Evolutionary conservation across 35 echinoderm and acorn worm genomes (phyloP).

Genomic region (Lytechinus pictus): DNA sequence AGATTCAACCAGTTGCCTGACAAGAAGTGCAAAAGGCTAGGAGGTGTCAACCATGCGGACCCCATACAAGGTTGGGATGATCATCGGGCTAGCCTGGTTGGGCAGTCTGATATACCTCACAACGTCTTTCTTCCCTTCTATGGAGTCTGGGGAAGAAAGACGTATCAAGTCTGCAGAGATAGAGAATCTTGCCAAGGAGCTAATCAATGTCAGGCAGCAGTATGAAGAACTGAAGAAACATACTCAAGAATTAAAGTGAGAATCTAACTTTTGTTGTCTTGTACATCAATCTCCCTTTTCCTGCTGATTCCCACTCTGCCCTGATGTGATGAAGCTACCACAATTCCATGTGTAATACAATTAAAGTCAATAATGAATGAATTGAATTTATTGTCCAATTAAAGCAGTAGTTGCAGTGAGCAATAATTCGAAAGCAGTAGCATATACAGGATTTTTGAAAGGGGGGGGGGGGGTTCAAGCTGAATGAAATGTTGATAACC

Average conservation of each 20-base stretch:
- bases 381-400: no score
- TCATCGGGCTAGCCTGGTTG: conserved; percentile 55
- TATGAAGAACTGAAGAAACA: conserved; percentile 68
- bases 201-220: conserved; percentile 60
- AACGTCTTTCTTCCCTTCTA: conserved; percentile 53
- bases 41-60: conserved; percentile 55
- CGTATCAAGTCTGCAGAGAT: conserved; percentile 43
- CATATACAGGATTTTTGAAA: no score
- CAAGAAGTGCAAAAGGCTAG: background rate
- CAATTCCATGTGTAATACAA: no score
- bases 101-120: conserved; percentile 60
- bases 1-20: background rate
- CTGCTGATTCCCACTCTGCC: no score
- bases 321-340: no score
- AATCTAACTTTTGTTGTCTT: background rate
- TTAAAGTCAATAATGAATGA: no score
- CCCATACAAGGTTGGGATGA: conserved; percentile 57
- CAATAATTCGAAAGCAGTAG: no score
- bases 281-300: background rate
- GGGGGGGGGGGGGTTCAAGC: no score
- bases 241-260: conserved; percentile 61
- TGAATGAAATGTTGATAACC: no score
- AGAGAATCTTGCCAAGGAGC: conserved; percentile 49
- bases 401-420: no score
- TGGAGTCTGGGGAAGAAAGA: conserved; percentile 18